Percentiles rank a stretch among this genome's conserved stretches.
phyloP scores from a whole-genome alignment of 2,888 invertebrate species.

The Priocnemis perturbator region DNA sequence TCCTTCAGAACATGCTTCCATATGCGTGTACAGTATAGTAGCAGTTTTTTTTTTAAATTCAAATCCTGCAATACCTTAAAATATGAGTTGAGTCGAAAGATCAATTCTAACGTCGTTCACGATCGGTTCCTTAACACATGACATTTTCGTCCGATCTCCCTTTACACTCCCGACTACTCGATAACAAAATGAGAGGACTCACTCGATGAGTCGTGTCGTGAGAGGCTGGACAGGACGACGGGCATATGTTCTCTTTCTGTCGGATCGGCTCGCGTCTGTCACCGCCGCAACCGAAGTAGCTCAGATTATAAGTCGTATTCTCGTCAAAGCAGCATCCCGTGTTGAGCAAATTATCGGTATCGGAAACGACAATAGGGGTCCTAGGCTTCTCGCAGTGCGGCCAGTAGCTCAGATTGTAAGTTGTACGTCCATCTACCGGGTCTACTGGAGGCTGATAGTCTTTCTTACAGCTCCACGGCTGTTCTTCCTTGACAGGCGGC shows the following conservation, averaged over 20 bases:
- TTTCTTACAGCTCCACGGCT: slow-evolving; percentile 54
- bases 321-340: slow-evolving; percentile 63
- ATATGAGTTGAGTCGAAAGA: no score
- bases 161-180: no score
- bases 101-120: no score
- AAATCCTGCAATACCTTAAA: no score
- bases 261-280: slow-evolving; percentile 57
- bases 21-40: no score
- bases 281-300: slow-evolving; percentile 66
- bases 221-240: slow-evolving; percentile 62
- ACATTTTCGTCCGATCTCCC: no score
- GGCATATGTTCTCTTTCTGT: slow-evolving; percentile 47
- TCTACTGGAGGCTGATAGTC: slow-evolving; percentile 60
- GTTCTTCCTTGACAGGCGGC: slow-evolving; percentile 52
- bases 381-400: slow-evolving; percentile 58
- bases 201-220: slow-evolving; percentile 67
- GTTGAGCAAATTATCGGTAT: slow-evolving; percentile 64
- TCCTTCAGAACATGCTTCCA: no score
- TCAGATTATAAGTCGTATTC: slow-evolving; percentile 70
- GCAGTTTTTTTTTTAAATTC: no score
- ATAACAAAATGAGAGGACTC: slow-evolving; percentile 57
- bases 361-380: slow-evolving; percentile 50
- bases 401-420: slow-evolving; percentile 71
- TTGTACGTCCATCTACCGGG: slow-evolving; percentile 65
- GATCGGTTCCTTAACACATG: no score